These are phyloP conservation scores for Amaurobius ferox DNA, from an alignment of 2,888 invertebrate species.

Conservation along the genomic window DNA sequence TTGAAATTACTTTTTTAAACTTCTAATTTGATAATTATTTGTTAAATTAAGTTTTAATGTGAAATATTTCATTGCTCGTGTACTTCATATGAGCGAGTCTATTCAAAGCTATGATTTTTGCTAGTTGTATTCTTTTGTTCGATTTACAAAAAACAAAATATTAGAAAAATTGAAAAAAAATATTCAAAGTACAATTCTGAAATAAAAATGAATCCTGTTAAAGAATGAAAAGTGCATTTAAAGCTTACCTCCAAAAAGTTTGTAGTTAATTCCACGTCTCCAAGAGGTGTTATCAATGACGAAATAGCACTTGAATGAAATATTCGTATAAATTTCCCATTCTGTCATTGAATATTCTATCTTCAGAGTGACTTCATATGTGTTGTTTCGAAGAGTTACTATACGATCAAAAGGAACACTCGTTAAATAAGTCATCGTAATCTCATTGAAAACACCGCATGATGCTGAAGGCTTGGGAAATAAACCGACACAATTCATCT, in stretches of 20 bases:
- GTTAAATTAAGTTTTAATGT: too few relatives aligned
- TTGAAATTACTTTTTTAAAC: too few relatives aligned
- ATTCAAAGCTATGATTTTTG: too few relatives aligned
- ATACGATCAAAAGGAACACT: constrained; percentile 72
- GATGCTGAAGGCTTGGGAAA: constrained; percentile 74
- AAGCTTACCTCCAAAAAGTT: constrained; percentile 73
- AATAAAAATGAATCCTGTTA: too few relatives aligned
- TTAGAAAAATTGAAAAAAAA: too few relatives aligned
- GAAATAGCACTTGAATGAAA: constrained; percentile 73
- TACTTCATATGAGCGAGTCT: too few relatives aligned
- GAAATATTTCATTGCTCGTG: too few relatives aligned
- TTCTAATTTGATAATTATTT: too few relatives aligned
- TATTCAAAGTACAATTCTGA: too few relatives aligned
- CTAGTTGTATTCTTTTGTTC: too few relatives aligned
- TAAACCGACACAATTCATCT: constrained; percentile 73
- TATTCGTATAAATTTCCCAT: constrained; percentile 71
- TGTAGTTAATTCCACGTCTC: constrained; percentile 73
- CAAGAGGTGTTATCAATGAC: constrained; percentile 74
- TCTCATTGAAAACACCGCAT: constrained; percentile 74
- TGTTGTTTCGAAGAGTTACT: constrained; percentile 67
- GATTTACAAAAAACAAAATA: too few relatives aligned
- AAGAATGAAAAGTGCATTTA: too few relatives aligned
- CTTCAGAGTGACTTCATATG: constrained; percentile 73
- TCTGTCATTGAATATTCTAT: constrained; percentile 69
- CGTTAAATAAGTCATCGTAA: constrained; percentile 46